Evolutionary conservation across 2,888 invertebrate genomes (phyloP).

Genomic region (Drosophila prolongata): DNA sequence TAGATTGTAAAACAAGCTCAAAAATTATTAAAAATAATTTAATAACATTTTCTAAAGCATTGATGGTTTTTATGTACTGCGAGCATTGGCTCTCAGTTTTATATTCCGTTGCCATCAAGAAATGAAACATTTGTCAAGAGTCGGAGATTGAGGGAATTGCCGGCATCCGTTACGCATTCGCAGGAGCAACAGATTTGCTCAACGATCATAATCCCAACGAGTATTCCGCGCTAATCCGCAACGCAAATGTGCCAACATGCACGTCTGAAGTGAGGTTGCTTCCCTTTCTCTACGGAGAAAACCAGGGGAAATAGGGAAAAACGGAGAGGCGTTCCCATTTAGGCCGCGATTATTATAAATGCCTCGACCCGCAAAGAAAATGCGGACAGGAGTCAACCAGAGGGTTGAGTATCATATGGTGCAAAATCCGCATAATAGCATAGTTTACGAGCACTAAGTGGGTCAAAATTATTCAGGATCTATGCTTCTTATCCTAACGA

Average conservation of each 20-base stretch:
- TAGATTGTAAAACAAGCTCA: too few species aligned
- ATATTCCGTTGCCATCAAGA: slow-evolving; percentile 12
- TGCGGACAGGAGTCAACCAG: slow-evolving; percentile 27
- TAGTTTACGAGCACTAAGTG: slow-evolving; percentile 69
- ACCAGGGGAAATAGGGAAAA: slow-evolving; percentile 25
- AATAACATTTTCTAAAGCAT: too few species aligned
- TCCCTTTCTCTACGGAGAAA: slow-evolving; percentile 24
- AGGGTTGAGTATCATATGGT: slow-evolving; percentile 13
- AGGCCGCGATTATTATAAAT: slow-evolving; percentile 38
- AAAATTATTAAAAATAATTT: too few species aligned
- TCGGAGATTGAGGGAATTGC: slow-evolving; percentile 39
- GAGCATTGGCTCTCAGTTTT: too few species aligned
- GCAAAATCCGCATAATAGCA: slow-evolving; percentile 52
- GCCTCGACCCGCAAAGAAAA: slow-evolving; percentile 2
- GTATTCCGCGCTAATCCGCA: slow-evolving; percentile 82
- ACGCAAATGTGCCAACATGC: slow-evolving; percentile 83
- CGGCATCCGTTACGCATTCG: slow-evolving; percentile 51
- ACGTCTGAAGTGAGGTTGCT: slow-evolving; percentile 70
- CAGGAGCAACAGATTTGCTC: slow-evolving; percentile 84
- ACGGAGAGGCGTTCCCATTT: slow-evolving; percentile 29
- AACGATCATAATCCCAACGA: slow-evolving; percentile 83
- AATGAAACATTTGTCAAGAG: slow-evolving; percentile 74
- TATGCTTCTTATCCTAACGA: not conserved
- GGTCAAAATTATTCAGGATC: slow-evolving; percentile 62
- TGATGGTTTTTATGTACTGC: too few species aligned